A percentile compares a stretch with the other conserved stretches of the same genome.
Evolutionary conservation across 2,113 vertebrate species (phyloP).

Genomic region (Rhinolophus sinicus): DNA sequence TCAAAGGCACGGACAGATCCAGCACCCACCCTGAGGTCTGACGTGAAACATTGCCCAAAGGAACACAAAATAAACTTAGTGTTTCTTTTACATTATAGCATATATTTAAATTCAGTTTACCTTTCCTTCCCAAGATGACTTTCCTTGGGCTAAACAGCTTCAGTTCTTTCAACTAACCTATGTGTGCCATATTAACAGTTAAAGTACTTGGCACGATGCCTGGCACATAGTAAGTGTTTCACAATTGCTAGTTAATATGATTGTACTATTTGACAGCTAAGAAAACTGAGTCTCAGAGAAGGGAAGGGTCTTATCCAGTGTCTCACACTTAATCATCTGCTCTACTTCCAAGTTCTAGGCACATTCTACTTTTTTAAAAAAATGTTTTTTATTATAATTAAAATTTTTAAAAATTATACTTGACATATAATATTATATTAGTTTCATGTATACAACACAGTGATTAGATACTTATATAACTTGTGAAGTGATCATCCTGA

Average conservation of each 20-base stretch:
- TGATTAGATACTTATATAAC: too few species aligned
- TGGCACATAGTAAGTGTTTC: background rate
- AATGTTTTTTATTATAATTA: too few species aligned
- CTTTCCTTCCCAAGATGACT: background rate
- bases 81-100: background rate
- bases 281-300: background rate
- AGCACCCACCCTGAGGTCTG: background rate
- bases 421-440: too few species aligned
- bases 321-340: background rate
- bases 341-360: background rate
- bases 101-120: background rate
- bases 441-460: too few species aligned
- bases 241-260: background rate
- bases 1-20: background rate
- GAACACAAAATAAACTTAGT: background rate
- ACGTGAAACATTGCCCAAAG: background rate
- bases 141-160: background rate
- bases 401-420: too few species aligned
- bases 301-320: background rate
- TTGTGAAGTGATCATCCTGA: too few species aligned
- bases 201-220: background rate
- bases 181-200: background rate
- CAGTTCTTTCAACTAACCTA: background rate
- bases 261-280: background rate
- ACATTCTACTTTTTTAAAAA: too few species aligned